Percentiles rank a stretch among this genome's conserved stretches.
Conservation (phyloP, 2,888 invertebrate genomes). For the Boloria euphrosyne region DNA sequence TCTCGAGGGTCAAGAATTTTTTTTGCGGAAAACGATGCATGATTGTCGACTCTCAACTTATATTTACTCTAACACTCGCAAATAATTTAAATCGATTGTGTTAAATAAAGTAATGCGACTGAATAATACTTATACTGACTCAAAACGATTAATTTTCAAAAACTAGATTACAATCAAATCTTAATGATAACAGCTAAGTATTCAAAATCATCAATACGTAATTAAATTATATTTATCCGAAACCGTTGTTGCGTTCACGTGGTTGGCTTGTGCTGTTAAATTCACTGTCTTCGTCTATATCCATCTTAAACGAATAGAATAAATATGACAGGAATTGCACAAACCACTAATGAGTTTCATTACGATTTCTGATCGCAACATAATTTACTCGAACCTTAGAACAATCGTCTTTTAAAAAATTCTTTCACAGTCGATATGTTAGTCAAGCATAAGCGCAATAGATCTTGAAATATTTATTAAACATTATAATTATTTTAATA, state of each 20-base stretch:
- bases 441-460: too few relatives aligned
- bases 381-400: too few relatives aligned
- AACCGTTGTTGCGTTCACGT: conserved; percentile 58
- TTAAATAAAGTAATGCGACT: conserved; percentile 29
- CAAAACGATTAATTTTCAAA: conserved; percentile 53
- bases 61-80: conserved; percentile 9
- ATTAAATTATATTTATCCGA: conserved; percentile 44
- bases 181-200: conserved; percentile 72
- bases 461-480: too few relatives aligned
- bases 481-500: too few relatives aligned
- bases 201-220: conserved; percentile 47
- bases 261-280: conserved; percentile 31
- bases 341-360: neutral
- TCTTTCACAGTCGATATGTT: too few relatives aligned
- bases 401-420: too few relatives aligned
- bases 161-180: conserved; percentile 62
- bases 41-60: conserved; percentile 22
- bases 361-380: too few relatives aligned
- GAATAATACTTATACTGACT: conserved; percentile 70
- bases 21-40: neutral
- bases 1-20: neutral
- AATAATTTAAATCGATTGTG: conserved; percentile 20
- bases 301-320: neutral
- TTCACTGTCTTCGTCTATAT: conserved; percentile 11
- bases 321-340: neutral